These are phyloP conservation scores for Phycodurus eques DNA, from an alignment of 2,113 vertebrate species.

Conservation along the genomic window DNA sequence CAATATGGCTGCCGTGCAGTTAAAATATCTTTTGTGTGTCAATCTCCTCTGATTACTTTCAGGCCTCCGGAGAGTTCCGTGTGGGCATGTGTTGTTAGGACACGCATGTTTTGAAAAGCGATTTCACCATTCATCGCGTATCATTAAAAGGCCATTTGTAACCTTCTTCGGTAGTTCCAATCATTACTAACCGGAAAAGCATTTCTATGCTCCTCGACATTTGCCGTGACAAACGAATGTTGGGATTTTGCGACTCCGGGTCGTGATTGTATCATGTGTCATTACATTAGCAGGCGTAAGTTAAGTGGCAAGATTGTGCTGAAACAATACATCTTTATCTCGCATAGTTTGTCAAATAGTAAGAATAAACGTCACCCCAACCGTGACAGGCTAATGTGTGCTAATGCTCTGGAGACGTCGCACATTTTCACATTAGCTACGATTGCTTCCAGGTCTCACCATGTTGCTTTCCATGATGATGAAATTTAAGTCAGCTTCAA, in stretches of 20 bases:
- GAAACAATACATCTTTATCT: neutral
- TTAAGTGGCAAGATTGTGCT: neutral
- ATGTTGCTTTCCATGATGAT: neutral
- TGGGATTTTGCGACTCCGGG: neutral
- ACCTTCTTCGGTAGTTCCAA: neutral
- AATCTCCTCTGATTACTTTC: constrained; percentile 63
- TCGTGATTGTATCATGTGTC: neutral
- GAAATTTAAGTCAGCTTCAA: neutral
- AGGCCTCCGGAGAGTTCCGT: constrained; percentile 32
- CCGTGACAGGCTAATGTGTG: neutral
- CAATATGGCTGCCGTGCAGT: constrained; percentile 33
- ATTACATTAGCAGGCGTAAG: neutral
- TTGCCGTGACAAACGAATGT: neutral
- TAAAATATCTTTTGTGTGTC: constrained; percentile 46
- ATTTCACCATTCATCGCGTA: neutral
- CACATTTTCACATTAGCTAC: neutral
- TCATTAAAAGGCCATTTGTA: neutral
- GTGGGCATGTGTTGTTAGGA: constrained; percentile 11
- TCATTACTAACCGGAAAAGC: neutral
- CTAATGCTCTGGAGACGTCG: neutral
- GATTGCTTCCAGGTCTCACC: neutral
- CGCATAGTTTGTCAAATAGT: neutral
- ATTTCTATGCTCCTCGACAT: neutral
- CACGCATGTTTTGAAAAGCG: neutral
- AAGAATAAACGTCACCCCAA: neutral